Evolutionary conservation across 2,113 vertebrate species (phyloP).

Genomic region (Platycercus adscitus): DNA sequence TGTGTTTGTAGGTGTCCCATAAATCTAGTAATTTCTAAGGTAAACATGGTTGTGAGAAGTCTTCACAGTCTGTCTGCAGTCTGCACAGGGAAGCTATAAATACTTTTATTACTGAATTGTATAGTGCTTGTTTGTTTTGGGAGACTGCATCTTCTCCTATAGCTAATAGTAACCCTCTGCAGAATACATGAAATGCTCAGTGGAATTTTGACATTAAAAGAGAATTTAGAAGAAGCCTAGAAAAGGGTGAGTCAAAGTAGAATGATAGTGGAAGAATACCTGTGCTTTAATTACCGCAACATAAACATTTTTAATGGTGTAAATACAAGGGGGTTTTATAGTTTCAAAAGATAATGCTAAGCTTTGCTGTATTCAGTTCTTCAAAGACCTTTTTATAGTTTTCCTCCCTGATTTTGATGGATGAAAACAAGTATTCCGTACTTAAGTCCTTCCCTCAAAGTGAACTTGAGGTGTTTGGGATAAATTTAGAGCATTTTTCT

Average conservation of each 20-base stretch:
- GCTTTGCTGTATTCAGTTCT: neutral
- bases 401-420: neutral
- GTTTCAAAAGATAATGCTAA: neutral
- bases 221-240: neutral
- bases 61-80: neutral
- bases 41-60: neutral
- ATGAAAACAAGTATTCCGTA: neutral
- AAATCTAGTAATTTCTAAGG: conserved; percentile 30
- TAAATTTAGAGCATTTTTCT: conserved; percentile 18
- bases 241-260: neutral
- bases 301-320: neutral
- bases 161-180: neutral
- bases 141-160: neutral
- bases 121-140: neutral
- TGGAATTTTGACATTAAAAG: neutral
- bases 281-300: neutral
- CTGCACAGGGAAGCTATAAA: neutral
- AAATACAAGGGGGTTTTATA: neutral
- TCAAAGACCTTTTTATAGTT: neutral
- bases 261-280: neutral
- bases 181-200: neutral
- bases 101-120: neutral
- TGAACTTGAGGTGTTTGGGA: neutral
- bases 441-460: neutral
- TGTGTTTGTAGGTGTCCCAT: conserved; percentile 53